These are phyloP conservation scores for Drosophila suboccidentalis DNA, from an alignment of 2,888 invertebrate species.

Conservation along the genomic window DNA sequence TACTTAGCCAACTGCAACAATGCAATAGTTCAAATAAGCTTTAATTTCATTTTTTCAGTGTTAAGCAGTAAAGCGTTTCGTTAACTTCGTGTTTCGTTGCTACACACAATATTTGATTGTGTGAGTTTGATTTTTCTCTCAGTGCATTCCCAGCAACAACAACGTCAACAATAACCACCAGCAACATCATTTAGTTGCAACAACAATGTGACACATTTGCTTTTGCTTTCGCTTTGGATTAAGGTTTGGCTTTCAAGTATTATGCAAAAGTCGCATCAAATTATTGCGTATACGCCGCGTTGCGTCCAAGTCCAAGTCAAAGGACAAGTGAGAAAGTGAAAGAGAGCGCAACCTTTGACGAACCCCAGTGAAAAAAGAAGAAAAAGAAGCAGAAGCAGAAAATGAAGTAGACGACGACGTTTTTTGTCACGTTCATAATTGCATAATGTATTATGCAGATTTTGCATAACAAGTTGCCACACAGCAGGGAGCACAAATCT, in stretches of 20 bases:
- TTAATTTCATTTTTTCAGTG: too few species aligned
- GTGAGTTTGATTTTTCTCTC: too few species aligned
- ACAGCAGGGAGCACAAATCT: slow-evolving; percentile 53
- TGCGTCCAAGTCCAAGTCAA: slow-evolving; percentile 9
- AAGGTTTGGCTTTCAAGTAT: slow-evolving; percentile 5
- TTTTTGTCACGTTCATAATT: slow-evolving; percentile 78
- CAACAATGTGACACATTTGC: slow-evolving; percentile 13
- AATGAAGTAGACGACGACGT: slow-evolving; percentile 31
- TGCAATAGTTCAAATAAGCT: too few species aligned
- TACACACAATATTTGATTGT: too few species aligned
- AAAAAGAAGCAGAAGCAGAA: slow-evolving; percentile 9
- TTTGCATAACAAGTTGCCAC: slow-evolving; percentile 74
- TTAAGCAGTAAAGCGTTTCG: too few species aligned
- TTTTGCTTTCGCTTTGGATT: slow-evolving; percentile 12
- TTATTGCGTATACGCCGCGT: slow-evolving; percentile 57
- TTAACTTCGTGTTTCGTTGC: too few species aligned
- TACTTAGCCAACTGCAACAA: too few species aligned
- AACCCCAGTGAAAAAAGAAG: neutral
- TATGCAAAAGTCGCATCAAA: slow-evolving; percentile 14
- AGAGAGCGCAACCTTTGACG: slow-evolving; percentile 3
- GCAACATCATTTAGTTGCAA: slow-evolving; percentile 1
- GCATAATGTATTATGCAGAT: slow-evolving; percentile 79
- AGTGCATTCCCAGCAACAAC: neutral
- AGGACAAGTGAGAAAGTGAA: slow-evolving; percentile 1
- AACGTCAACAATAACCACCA: neutral